Evolutionary conservation across 2,888 invertebrate species (phyloP), one percentile per base, ranked within the genome.

Genomic region (Sarcophaga carnaria): DNA sequence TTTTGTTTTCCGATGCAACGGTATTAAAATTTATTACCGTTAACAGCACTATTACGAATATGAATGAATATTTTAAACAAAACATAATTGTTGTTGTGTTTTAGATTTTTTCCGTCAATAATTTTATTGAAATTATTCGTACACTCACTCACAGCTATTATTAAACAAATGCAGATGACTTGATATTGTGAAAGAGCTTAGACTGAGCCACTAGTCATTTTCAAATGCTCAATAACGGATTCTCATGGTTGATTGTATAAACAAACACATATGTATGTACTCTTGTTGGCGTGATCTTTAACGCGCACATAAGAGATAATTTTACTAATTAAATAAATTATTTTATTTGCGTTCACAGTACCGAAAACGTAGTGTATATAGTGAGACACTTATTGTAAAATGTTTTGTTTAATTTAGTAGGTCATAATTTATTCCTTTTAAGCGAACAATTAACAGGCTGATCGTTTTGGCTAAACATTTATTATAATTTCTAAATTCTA

Each of bases 81-180:
- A 84, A 76, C 59, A 76, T 6, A 69, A 84, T 84, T 75, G 20
- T 83, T 37, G 37, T 1, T 63, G 20, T 12, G 47, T 60, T 66
- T 76, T 60, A 11, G 49, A 63, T 47, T 27, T 79, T 63, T 78
- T 78, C 69, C 77, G 67, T 14, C n/a, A 49, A 22, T 45, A 37
- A 76, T 14, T 59, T 60, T 70, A 59, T 67, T 22, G 1, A n/a
- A 49, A 14, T 72, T 62, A 62, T 69, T 54, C n/a, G 27, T 71
- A 6, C 4, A 63, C 37, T 71, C 64, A 45, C 27, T 82, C n/a
- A 25, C 22, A 25, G 64, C 20, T 25, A 47, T 20, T 20, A 25
- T 20, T 64, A 5, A 79, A 47, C 25, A 45, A 59, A 74, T 70
- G 59, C n/a, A 54, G 62, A 49, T 70, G 54, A 63, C 20, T 75